Conservation (phyloP, 2,888 invertebrate species). For the Sepiola atlantica region DNA sequence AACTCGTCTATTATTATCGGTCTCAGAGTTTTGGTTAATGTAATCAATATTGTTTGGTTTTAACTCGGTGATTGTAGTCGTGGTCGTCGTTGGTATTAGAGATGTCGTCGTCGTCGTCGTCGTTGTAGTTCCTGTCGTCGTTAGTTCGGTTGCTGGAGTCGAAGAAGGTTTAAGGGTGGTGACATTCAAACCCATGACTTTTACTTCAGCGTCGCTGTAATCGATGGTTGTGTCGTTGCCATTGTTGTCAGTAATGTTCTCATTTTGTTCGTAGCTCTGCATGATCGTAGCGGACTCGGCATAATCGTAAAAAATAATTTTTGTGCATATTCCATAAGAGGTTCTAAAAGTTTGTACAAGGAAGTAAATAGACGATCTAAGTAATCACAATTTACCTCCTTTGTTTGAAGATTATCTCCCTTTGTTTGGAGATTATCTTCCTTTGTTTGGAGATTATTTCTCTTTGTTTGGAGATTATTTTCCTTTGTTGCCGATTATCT, state of each 20-base stretch:
- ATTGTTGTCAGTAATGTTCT: neutral
- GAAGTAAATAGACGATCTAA: neutral
- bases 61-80: too few relatives aligned
- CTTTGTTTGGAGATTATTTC: too few relatives aligned
- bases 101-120: neutral
- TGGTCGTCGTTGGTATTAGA: neutral
- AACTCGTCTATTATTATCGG: neutral
- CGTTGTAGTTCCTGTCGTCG: neutral
- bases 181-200: neutral
- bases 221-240: neutral
- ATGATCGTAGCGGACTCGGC: neutral
- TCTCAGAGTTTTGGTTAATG: neutral
- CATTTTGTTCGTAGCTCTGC: neutral
- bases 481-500: too few relatives aligned
- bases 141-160: neutral
- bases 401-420: too few relatives aligned
- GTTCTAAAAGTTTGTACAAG: neutral
- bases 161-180: neutral
- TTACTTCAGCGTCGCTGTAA: neutral
- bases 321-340: neutral
- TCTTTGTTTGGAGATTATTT: too few relatives aligned
- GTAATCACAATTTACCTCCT: neutral
- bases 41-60: neutral
- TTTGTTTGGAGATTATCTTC: too few relatives aligned
- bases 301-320: neutral